Conservation (phyloP, 1,140 invertebrate species). For the Drosophila littoralis region DNA sequence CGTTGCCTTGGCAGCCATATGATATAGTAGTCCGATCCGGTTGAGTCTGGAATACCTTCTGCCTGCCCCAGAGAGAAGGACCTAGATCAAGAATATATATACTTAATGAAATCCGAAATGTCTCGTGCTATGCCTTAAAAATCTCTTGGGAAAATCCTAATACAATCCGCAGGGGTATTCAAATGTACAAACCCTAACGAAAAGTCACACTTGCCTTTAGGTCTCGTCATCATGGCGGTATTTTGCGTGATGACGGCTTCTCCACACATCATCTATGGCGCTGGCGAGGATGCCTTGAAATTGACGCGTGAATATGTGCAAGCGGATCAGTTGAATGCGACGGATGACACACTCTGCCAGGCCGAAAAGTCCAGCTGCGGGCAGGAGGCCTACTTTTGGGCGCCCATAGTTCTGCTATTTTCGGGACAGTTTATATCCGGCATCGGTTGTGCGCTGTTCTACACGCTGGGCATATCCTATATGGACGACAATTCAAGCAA, state of each 20-base stretch:
- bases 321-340: constrained; percentile 33
- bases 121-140: too few species aligned
- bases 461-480: constrained; percentile 88
- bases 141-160: too few species aligned
- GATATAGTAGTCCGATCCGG: too few species aligned
- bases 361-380: constrained; percentile 19
- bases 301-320: constrained; percentile 87
- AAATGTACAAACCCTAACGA: too few species aligned
- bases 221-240: constrained; percentile 84
- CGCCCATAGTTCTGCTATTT: constrained; percentile 87
- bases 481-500: constrained; percentile 89
- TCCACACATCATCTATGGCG: constrained; percentile 90
- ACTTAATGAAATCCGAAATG: too few species aligned
- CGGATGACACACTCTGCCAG: constrained; percentile 44
- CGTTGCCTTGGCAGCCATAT: too few species aligned
- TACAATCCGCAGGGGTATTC: too few species aligned
- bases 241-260: constrained; percentile 89
- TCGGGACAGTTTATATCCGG: constrained; percentile 88
- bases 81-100: too few species aligned
- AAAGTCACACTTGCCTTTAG: constrained; percentile 81
- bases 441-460: constrained; percentile 87
- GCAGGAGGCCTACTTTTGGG: constrained; percentile 85
- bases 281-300: constrained; percentile 88
- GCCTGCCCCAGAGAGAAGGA: too few species aligned
- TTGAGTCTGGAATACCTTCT: too few species aligned